These are phyloP conservation scores for Syngnathus acus DNA, from an alignment of 2,797 vertebrate species.

Conservation along the genomic window DNA sequence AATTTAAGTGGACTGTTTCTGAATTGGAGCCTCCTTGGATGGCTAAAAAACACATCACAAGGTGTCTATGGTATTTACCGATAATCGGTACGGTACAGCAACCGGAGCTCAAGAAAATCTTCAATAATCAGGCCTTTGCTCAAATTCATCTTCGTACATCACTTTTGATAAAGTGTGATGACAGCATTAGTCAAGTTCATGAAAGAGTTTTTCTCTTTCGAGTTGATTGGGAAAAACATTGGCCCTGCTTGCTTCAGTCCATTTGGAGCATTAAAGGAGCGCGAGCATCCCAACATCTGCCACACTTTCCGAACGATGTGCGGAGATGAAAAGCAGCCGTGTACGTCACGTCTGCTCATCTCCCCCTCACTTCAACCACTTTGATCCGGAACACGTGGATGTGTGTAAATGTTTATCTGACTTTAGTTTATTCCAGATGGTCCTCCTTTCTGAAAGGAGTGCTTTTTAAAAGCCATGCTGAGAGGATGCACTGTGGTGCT, in stretches of 20 bases:
- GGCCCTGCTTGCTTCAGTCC: neutral
- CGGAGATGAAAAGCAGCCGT: slow-evolving; percentile 6
- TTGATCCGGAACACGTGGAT: slow-evolving; percentile 3
- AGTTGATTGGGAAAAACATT: neutral
- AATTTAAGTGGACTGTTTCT: no score
- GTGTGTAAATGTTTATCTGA: slow-evolving; percentile 18
- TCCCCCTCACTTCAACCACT: neutral
- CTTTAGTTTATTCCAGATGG: slow-evolving; percentile 10
- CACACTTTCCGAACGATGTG: neutral
- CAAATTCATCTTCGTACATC: neutral
- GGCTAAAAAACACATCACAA: no score
- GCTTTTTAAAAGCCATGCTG: neutral
- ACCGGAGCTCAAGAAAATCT: neutral
- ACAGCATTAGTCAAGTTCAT: neutral
- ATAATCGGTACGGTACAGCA: no score
- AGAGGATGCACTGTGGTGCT: slow-evolving; percentile 6
- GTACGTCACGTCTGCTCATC: neutral
- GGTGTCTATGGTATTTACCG: no score
- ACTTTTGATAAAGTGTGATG: neutral
- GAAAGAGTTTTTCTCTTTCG: neutral
- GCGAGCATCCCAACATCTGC: neutral
- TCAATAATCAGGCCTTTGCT: neutral
- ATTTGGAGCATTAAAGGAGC: neutral
- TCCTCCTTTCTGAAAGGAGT: neutral
- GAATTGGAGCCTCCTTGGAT: no score